Evolutionary conservation across 2,797 vertebrate genomes (phyloP).

Genomic region (Dicrostonyx torquatus): DNA sequence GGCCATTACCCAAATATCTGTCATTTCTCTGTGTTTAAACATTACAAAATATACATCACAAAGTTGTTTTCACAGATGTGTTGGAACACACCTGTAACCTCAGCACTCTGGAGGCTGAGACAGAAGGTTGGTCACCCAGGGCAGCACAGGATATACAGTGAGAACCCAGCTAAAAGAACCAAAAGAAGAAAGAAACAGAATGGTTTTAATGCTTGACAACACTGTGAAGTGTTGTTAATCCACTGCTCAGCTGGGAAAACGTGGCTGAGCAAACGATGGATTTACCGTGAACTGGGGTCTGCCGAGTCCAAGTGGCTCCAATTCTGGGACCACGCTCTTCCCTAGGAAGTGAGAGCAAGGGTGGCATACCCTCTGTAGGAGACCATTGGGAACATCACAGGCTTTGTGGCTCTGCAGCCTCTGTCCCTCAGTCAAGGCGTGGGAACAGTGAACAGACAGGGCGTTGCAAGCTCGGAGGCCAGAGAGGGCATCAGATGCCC

Average conservation of each 20-base stretch:
- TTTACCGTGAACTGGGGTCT: neutral
- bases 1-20: neutral
- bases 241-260: neutral
- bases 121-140: neutral
- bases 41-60: neutral
- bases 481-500: neutral
- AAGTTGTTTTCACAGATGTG: neutral
- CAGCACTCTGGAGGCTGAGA: neutral
- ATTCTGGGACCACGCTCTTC: neutral
- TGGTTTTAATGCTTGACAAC: neutral
- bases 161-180: neutral
- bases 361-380: neutral
- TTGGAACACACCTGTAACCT: neutral
- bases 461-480: neutral
- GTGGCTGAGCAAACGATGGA: neutral
- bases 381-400: neutral
- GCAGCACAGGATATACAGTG: neutral
- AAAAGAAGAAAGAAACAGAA: neutral
- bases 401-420: neutral
- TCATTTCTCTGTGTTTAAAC: conserved; percentile 38
- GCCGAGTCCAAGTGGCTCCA: neutral
- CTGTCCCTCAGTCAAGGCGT: no score
- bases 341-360: neutral
- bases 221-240: neutral
- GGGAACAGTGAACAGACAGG: neutral